phyloP scores from a whole-genome alignment of 2,797 vertebrate species.

The Acanthurus leucopareius region DNA sequence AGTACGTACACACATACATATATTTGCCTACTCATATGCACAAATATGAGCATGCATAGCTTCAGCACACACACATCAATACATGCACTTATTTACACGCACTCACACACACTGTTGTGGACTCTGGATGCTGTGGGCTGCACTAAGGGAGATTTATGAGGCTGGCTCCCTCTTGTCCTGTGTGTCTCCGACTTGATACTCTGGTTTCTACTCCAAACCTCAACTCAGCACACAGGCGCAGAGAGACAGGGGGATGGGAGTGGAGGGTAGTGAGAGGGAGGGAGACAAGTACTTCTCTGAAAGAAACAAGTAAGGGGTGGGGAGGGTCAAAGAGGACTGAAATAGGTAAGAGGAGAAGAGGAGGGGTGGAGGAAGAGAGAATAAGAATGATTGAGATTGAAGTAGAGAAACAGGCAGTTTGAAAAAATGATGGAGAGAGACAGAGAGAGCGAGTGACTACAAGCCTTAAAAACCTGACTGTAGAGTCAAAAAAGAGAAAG shows the following conservation, averaged over 20 bases:
- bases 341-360: slow-evolving; percentile 52
- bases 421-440: slow-evolving; percentile 66
- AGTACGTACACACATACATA: not conserved
- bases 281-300: slow-evolving; percentile 11
- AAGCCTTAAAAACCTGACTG: slow-evolving; percentile 28
- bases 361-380: slow-evolving; percentile 14
- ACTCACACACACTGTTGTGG: slow-evolving; percentile 41
- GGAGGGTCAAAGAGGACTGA: slow-evolving; percentile 39
- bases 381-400: slow-evolving; percentile 54
- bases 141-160: slow-evolving; percentile 75
- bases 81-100: slow-evolving; percentile 20
- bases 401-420: slow-evolving; percentile 59
- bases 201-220: slow-evolving; percentile 82
- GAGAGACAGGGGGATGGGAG: slow-evolving; percentile 50
- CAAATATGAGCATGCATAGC: not conserved
- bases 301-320: slow-evolving; percentile 19
- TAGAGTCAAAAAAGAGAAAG: slow-evolving; percentile 17
- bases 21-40: not conserved
- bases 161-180: slow-evolving; percentile 78
- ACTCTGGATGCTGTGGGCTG: slow-evolving; percentile 68
- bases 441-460: slow-evolving; percentile 41
- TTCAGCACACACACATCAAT: slow-evolving; percentile 16
- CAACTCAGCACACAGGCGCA: slow-evolving; percentile 73
- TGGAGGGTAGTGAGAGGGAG: slow-evolving; percentile 28
- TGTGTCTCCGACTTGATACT: slow-evolving; percentile 75